These are phyloP conservation scores for Xiphophorus couchianus DNA, from an alignment of 2,113 vertebrate species.

Conservation along the genomic window DNA sequence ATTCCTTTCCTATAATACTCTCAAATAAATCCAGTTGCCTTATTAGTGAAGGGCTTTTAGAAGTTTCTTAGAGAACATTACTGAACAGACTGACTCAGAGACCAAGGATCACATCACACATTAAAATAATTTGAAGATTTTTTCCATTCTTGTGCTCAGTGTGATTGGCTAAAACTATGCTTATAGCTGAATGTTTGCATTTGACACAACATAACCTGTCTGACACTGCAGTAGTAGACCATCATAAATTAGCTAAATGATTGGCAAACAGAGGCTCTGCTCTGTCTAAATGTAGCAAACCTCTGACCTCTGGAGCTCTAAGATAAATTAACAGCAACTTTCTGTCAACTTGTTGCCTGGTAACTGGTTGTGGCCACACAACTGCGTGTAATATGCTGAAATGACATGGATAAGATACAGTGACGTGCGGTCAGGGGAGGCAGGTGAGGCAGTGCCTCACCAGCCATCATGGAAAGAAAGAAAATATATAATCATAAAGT, in stretches of 20 bases:
- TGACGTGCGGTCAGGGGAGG: too few species aligned
- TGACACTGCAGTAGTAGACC: not conserved
- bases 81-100: not conserved
- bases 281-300: constrained; percentile 1
- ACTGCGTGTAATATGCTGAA: not conserved
- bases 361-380: constrained; percentile 15
- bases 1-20: too few species aligned
- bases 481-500: too few species aligned
- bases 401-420: not conserved
- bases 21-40: not conserved
- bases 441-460: too few species aligned
- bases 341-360: constrained; percentile 23
- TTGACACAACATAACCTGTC: not conserved
- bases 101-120: not conserved
- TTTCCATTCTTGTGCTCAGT: too few species aligned
- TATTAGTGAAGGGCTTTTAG: not conserved
- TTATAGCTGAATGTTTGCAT: not conserved
- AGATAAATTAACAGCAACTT: constrained; percentile 17
- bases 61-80: not conserved
- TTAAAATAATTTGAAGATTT: not conserved
- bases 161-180: not conserved
- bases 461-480: too few species aligned
- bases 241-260: not conserved
- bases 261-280: not conserved
- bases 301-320: constrained; percentile 3